These are phyloP conservation scores for Zaprionus kolodkinae DNA, from an alignment of 1,140 invertebrate genomes.

Conservation along the genomic window DNA sequence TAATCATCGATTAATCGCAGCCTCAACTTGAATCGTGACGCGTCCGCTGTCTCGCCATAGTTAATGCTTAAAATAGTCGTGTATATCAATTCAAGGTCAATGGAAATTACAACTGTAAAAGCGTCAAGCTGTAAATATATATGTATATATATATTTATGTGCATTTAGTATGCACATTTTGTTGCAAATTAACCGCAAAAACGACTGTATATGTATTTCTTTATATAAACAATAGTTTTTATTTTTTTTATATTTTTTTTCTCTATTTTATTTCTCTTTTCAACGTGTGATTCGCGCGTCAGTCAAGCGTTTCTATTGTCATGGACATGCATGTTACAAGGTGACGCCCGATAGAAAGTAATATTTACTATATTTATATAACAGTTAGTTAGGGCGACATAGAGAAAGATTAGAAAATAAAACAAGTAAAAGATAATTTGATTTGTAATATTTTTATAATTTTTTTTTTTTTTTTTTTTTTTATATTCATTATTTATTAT, in stretches of 20 bases:
- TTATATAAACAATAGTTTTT: constrained; percentile 4
- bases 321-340: constrained; percentile 12
- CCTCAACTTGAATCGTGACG: neutral
- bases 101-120: constrained; percentile 35
- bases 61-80: constrained; percentile 20
- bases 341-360: constrained; percentile 1
- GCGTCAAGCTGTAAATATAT: constrained; percentile 11
- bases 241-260: neutral
- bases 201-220: constrained; percentile 2
- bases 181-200: constrained; percentile 47
- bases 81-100: constrained; percentile 54
- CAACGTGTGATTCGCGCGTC: constrained; percentile 12
- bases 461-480: no score
- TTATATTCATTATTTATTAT: neutral
- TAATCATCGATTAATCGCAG: constrained; percentile 12
- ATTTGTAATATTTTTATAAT: neutral
- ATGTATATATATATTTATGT: no score
- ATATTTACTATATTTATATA: constrained; percentile 1
- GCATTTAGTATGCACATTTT: constrained; percentile 16
- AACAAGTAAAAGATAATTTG: neutral
- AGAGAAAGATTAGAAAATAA: neutral
- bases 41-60: constrained; percentile 11
- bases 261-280: neutral
- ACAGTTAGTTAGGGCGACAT: neutral
- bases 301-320: constrained; percentile 36